phyloP scores from a whole-genome alignment of 2,888 invertebrate species.

The Oasisia sp. region DNA sequence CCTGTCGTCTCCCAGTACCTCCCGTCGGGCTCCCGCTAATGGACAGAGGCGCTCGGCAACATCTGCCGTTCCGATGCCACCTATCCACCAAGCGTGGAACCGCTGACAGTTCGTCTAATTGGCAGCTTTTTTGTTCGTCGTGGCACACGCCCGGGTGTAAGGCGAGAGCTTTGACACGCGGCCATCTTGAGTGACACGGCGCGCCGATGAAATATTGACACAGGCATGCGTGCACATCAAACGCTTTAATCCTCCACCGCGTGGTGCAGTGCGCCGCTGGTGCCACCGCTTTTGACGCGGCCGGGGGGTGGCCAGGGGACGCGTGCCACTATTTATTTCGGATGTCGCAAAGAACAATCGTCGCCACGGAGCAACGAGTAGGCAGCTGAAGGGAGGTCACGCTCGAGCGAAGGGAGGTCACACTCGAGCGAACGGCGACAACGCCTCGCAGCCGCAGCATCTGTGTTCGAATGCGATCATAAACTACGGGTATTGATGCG shows the following conservation, averaged over 20 bases:
- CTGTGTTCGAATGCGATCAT: conserved; percentile 3
- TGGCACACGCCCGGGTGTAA: neutral
- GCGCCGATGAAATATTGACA: neutral
- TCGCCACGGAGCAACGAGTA: neutral
- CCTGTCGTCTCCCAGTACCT: neutral
- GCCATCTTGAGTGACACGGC: neutral
- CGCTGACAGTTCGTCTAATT: conserved; percentile 17
- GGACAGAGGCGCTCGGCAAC: neutral
- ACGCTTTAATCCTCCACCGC: neutral
- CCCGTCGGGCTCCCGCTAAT: neutral
- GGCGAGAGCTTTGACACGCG: neutral
- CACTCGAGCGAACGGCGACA: neutral
- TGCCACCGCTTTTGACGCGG: neutral
- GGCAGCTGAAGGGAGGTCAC: neutral
- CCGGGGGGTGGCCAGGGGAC: neutral
- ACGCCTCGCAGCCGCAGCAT: neutral
- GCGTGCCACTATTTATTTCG: neutral
- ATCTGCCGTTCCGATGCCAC: neutral
- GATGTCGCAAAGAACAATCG: conserved; percentile 2
- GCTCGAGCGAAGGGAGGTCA: neutral
- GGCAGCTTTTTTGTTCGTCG: neutral
- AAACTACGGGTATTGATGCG: neutral
- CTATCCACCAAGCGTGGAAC: neutral
- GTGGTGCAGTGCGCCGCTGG: neutral
- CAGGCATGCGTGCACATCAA: neutral